Evolutionary conservation across 1,140 invertebrate species (phyloP), one percentile per base, ranked within the genome.

Genomic region (Contarinia nasturtii): DNA sequence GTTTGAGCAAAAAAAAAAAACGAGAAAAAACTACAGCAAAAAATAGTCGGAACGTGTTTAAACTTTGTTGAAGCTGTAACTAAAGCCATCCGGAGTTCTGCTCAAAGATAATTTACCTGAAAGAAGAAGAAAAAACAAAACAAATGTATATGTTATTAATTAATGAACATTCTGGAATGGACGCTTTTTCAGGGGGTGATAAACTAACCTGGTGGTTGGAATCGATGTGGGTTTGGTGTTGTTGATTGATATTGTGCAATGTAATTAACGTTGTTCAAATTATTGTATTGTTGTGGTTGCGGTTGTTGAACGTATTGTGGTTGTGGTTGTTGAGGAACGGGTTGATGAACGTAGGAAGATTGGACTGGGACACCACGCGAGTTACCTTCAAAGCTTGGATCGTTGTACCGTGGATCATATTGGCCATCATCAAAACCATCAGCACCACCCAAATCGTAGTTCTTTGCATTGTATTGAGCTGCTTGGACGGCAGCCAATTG

Each of bases 51-150:
- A 40, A 40, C 14, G 17, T 3, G 20, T 37, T 53, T 54, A 58
- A 47, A 65, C 58, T 58, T 79, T 83, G 66, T 75, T 80, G 70
- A 86, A 86, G 42, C 73, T 79, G 64, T 84, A 87, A 52, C 79
- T 80, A 64, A 78, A 86, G 50, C 85, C 85, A 57, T 86, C 84
- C 17, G 82, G 83, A 38, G 80, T 84, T 61, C 85, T 71, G 69
- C 85, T 86, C 51, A 88, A 72, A 54, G 74, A 77, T 47, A 88
- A 72, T 60, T 86, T 86, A 48, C 84, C 27, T 27, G 27, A 5
- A 27, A 27, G 10, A 27, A 27, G 27, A 27, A 27, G 27, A 27
- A 27, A n/a, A 27, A 27, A 27, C 27, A 10, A 27, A 27, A 27
- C 27, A 10, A 27, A 10, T 27, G 3, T 3, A 27, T 27, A 27